Conservation (phyloP, 2,113 vertebrate species). For the Ondatra zibethicus region DNA sequence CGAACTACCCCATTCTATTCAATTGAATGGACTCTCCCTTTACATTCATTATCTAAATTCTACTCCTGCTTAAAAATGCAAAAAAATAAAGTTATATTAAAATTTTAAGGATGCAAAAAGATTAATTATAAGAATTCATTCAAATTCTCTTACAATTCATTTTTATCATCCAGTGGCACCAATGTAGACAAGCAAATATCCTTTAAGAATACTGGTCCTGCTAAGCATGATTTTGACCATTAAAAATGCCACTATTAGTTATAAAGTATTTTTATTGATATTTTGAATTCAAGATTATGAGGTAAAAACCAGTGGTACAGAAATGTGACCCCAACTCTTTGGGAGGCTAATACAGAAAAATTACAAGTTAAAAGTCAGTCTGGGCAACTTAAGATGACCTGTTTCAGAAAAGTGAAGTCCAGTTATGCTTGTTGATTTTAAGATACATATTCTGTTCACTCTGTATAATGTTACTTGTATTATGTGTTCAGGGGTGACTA, state of each 20-base stretch:
- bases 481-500: neutral
- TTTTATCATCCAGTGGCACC: neutral
- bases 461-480: neutral
- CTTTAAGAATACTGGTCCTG: neutral
- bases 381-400: neutral
- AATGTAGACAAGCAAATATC: rapidly evolving
- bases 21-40: neutral
- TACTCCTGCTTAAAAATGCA: neutral
- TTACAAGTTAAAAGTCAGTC: too few relatives aligned
- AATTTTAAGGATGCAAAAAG: neutral
- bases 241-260: neutral
- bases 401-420: neutral
- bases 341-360: neutral
- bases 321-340: neutral
- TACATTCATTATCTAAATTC: neutral
- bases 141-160: neutral
- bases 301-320: neutral
- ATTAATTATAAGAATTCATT: neutral
- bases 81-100: neutral
- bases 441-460: neutral
- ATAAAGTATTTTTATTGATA: neutral
- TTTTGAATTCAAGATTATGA: neutral
- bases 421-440: neutral
- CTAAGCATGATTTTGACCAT: neutral
- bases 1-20: neutral